A percentile compares a stretch with the other conserved stretches of the same genome.
Evolutionary conservation across 2,888 invertebrate genomes (phyloP).

Genomic region (Alviniconcha strummeri): DNA sequence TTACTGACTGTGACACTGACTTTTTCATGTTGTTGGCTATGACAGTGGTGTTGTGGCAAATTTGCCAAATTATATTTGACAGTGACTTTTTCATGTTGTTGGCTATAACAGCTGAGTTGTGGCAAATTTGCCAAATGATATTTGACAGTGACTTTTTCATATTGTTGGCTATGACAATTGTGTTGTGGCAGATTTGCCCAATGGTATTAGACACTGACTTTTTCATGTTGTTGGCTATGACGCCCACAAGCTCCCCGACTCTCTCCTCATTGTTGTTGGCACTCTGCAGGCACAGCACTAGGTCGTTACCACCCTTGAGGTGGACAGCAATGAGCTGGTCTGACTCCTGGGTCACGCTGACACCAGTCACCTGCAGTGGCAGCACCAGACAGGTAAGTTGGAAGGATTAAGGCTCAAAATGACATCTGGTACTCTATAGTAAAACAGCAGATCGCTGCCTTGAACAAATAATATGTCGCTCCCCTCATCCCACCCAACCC

Average conservation of each 20-base stretch:
- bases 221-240: constrained; percentile 84
- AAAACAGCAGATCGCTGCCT: too few species aligned
- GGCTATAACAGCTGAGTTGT: too few species aligned
- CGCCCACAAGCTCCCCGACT: constrained; percentile 90
- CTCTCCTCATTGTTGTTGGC: constrained; percentile 79
- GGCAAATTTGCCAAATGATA: too few species aligned
- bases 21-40: too few species aligned
- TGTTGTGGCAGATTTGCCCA: too few species aligned
- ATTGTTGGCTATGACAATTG: too few species aligned
- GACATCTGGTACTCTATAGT: too few species aligned
- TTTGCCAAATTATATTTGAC: too few species aligned
- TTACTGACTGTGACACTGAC: too few species aligned
- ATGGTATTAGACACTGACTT: constrained; percentile 76
- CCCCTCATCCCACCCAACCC: neutral
- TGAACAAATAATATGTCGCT: neutral
- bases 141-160: too few species aligned
- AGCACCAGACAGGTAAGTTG: constrained; percentile 14
- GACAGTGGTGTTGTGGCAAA: too few species aligned
- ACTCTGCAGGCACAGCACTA: constrained; percentile 84
- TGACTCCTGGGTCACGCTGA: constrained; percentile 89
- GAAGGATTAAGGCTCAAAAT: neutral
- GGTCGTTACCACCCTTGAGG: constrained; percentile 90
- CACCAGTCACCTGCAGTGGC: constrained; percentile 82
- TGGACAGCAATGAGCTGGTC: constrained; percentile 93
- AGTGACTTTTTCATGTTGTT: too few species aligned